Evolutionary conservation across 1,140 invertebrate species (phyloP).

Genomic region (Drosophila azteca): DNA sequence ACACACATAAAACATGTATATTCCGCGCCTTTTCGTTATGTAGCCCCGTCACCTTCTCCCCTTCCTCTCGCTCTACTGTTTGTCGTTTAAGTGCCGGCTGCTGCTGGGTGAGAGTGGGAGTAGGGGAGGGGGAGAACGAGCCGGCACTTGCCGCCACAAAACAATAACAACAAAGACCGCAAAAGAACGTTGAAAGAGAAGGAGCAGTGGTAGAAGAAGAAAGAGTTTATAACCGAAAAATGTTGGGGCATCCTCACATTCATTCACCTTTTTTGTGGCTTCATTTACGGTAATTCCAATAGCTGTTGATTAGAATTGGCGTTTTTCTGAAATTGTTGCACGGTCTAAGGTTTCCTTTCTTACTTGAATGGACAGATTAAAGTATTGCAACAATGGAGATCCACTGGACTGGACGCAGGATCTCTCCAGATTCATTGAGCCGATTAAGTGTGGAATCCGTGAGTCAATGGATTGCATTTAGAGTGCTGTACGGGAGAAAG

Average conservation of each 20-base stretch:
- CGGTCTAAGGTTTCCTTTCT: background rate
- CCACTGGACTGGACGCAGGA: too few species aligned
- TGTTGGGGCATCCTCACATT: conserved; percentile 46
- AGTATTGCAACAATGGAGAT: too few species aligned
- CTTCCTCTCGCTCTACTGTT: conserved; percentile 24
- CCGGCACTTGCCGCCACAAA: conserved; percentile 65
- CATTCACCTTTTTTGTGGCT: conserved; percentile 37
- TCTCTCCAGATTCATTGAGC: too few species aligned
- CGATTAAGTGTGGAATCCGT: too few species aligned
- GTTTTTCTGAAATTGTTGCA: conserved; percentile 13
- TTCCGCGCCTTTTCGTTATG: conserved; percentile 36
- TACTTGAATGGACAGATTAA: too few species aligned
- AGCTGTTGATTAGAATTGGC: conserved; percentile 36
- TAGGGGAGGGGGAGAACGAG: conserved; percentile 28
- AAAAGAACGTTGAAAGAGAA: conserved; percentile 35
- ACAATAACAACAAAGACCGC: conserved; percentile 68
- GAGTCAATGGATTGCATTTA: too few species aligned
- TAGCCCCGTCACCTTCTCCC: conserved; percentile 14
- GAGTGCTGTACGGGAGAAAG: too few species aligned
- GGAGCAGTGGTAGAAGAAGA: conserved; percentile 43
- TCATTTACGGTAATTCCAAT: background rate
- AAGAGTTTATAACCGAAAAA: conserved; percentile 55
- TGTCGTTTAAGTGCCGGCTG: conserved; percentile 45
- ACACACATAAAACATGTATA: conserved; percentile 67
- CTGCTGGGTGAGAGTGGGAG: conserved; percentile 33